phyloP scores from a whole-genome alignment of 1,140 invertebrate species.

The Hetaerina americana region DNA sequence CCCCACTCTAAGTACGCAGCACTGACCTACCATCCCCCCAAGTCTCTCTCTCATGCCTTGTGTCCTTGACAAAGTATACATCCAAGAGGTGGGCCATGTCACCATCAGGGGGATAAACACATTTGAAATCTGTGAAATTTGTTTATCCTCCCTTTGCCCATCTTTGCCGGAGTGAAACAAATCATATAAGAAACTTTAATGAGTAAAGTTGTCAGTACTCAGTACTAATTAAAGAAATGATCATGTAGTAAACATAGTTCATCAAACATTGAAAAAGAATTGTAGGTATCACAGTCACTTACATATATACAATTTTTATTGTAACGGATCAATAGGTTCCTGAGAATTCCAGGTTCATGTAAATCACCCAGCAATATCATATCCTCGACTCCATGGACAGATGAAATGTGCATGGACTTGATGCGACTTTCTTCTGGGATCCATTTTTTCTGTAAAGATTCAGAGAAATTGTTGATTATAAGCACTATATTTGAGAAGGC shows the following conservation, averaged over 20 bases:
- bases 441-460: constrained; percentile 4
- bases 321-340: constrained; percentile 85
- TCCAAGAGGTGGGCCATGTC: no score
- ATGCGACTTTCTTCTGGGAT: constrained; percentile 35
- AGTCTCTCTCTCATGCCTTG: no score
- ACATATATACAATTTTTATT: constrained; percentile 83
- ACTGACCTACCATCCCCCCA: no score
- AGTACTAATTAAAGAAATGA: no score
- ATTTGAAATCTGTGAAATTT: no score
- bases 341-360: constrained; percentile 81
- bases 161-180: no score
- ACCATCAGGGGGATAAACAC: no score
- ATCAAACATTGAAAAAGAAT: no score
- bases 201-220: neutral
- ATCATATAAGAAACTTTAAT: neutral
- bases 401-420: constrained; percentile 75
- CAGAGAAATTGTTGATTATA: neutral
- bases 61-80: no score
- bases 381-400: constrained; percentile 76
- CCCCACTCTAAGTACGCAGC: no score
- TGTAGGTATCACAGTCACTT: constrained; percentile 28
- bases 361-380: constrained; percentile 89
- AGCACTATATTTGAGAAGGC: neutral
- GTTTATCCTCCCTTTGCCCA: no score
- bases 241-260: no score